Base-by-base conservation (phyloP, 2,888 invertebrate genomes). In the Mimumesa dahlbomi region DNA sequence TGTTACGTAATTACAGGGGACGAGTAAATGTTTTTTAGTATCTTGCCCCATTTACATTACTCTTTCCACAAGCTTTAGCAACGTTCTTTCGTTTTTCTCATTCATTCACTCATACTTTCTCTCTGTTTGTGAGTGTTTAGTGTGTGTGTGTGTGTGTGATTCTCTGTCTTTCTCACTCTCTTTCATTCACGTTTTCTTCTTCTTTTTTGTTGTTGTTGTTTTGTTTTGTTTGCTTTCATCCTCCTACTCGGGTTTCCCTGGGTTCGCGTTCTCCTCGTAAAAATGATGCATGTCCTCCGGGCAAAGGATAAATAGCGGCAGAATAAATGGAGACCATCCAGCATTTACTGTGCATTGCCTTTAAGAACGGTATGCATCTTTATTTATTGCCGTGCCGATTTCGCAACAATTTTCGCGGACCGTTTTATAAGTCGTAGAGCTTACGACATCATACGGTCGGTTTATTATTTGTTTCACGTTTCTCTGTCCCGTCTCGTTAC, bases 201-300 rank as follows among this genome's bases (percentile, higher is more conserved):
- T 29, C 48, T 4, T 6, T 14, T 25, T 1, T 31, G 25, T 9
- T 9, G 0, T 11, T 7, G n/a, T 36, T n/a, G 36, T n/a, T 1
- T 2, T 6, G 11, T 13, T 25, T 29, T 22, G 11, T 48, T 25
- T n/a, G n/a, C n/a, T n/a, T n/a, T 11, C 4, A 7, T 25, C 7
- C 25, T 25, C 7, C 7, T 38, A 1, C 67, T 11, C 42, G 21
- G 21, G 42, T 21, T 31, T 38, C 29, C 38, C 48, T 43, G 70
- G n/a, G n/a, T n/a, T n/a, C n/a, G n/a, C n/a, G n/a, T n/a, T n/a
- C n/a, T n/a, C n/a, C 78, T 79, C 82, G 77, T 85, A 81, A 83
- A 85, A 76, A 83, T 83, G 80, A 85, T 79, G 79, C 76, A 84
- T 76, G 75, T 54, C 58, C 70, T 71, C 67, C 61, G 77, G 69